These are phyloP conservation scores for Rhinogobio ventralis DNA, from an alignment of 2,797 vertebrate species.

Conservation along the genomic window DNA sequence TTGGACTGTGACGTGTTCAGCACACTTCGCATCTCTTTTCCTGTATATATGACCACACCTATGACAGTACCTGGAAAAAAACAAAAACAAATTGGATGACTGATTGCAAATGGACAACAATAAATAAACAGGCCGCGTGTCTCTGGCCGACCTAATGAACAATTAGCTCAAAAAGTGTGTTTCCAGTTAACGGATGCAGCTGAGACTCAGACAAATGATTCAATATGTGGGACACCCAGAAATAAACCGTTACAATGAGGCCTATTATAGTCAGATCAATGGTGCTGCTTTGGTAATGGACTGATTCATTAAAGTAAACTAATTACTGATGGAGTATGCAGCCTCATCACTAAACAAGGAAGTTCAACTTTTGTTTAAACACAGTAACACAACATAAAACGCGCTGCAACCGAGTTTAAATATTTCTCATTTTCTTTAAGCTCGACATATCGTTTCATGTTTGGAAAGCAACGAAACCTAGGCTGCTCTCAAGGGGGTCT, in stretches of 20 bases:
- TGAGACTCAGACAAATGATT: constrained; percentile 64
- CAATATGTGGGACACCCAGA: constrained; percentile 70
- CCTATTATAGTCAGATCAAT: constrained; percentile 77
- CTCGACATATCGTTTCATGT: constrained; percentile 25
- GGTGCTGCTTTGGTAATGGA: constrained; percentile 75
- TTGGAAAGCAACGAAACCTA: constrained; percentile 22
- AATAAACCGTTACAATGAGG: constrained; percentile 67
- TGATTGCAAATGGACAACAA: neutral
- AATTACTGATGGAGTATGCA: constrained; percentile 74
- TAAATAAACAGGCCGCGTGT: constrained; percentile 34
- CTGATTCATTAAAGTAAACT: constrained; percentile 78
- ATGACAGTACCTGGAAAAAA: constrained; percentile 90
- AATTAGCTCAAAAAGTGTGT: constrained; percentile 49
- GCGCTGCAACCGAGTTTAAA: neutral
- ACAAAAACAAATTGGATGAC: neutral
- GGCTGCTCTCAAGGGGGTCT: constrained; percentile 39
- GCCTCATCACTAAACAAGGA: constrained; percentile 75
- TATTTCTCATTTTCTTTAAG: constrained; percentile 22
- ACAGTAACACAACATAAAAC: constrained; percentile 17
- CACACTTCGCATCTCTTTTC: constrained; percentile 96
- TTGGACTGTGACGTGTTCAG: constrained; percentile 96
- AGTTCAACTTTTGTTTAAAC: constrained; percentile 34
- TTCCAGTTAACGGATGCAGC: constrained; percentile 45
- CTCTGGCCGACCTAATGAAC: constrained; percentile 42
- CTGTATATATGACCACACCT: constrained; percentile 97